Base-by-base conservation (phyloP, 2,113 vertebrate species). In the Poecilia latipinna region DNA sequence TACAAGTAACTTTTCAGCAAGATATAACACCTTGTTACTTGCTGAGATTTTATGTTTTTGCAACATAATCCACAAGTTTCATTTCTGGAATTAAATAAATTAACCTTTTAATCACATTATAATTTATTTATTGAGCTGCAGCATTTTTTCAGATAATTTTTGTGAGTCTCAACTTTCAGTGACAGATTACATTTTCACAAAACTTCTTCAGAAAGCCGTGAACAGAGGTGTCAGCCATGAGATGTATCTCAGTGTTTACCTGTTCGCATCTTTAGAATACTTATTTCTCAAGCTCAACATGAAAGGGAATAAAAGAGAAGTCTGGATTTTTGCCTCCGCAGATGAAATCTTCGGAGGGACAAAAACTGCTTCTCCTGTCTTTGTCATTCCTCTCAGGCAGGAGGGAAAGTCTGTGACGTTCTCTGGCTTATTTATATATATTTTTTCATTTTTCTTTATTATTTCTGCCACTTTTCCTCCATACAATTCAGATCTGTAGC, bases 381-480 rank as follows among this genome's bases (percentile, higher is more conserved):
- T 70, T 82, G 83, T 91, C 73, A 65, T 77, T 85, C 65, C 60
- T 77, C 79, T 81, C 78, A 79, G 68, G 77, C 83, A 61, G 44
- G 33, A 61, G 84, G 75, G 79, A 76, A 72, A 70, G 61, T 78
- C 74, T 88, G 77, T 77, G 80, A 74, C 84, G 87, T 79, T 86
- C 61, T 65, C 68, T 61, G 62, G 61, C 68, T 82, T 61, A 42
- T 86, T 39, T 71, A 28, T 80, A 62, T 24, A 8, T 24, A 17
- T 86, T 32, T 71, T 32, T 79, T 65, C 62, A 24, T 24, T 54
- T 24, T 48, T 19, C 13, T 48, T 54, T 54, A 8, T 54, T n/a
- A 24, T 51, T n/a, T 54, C 8, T n/a, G 22, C 28, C 51, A 63
- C 68, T 75, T 69, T 65, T 61, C 68, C 70, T 82, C 70, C 37